Conservation (phyloP, 2,888 invertebrate species). For the Thecophora atra region DNA sequence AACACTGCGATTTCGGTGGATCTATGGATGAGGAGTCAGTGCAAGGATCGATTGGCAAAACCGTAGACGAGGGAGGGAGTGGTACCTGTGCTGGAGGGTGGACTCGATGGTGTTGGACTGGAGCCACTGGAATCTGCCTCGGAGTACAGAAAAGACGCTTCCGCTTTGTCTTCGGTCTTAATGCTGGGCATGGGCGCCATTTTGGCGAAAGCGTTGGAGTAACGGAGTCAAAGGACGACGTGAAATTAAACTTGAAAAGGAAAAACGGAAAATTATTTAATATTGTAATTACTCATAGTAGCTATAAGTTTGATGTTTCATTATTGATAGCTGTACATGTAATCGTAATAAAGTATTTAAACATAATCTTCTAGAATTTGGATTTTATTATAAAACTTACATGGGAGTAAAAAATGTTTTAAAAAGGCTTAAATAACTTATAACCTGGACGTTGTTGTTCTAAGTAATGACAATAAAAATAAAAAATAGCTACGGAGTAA, state of each 20-base stretch:
- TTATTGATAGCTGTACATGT: not conserved
- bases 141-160: conserved; percentile 46
- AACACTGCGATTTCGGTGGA: conserved; percentile 66
- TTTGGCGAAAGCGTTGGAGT: conserved; percentile 28
- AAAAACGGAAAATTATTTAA: conserved; percentile 1
- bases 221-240: conserved; percentile 29
- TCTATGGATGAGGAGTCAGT: conserved; percentile 46
- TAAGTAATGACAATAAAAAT: too few species aligned
- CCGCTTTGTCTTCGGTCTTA: conserved; percentile 40
- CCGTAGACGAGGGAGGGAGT: not conserved
- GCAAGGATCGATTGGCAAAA: too few species aligned
- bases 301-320: conserved; percentile 2
- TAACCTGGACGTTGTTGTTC: too few species aligned
- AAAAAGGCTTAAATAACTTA: too few species aligned
- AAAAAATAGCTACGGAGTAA: too few species aligned
- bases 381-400: too few species aligned
- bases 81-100: conserved; percentile 65
- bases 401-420: too few species aligned
- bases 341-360: not conserved
- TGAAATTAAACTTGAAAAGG: not conserved
- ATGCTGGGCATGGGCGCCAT: conserved; percentile 50
- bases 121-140: conserved; percentile 56
- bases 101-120: conserved; percentile 64
- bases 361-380: not conserved
- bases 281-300: too few species aligned